Evolutionary conservation across 64 coral and sea anemone genomes (phyloP).

Genomic region (Platygyra sinensis): DNA sequence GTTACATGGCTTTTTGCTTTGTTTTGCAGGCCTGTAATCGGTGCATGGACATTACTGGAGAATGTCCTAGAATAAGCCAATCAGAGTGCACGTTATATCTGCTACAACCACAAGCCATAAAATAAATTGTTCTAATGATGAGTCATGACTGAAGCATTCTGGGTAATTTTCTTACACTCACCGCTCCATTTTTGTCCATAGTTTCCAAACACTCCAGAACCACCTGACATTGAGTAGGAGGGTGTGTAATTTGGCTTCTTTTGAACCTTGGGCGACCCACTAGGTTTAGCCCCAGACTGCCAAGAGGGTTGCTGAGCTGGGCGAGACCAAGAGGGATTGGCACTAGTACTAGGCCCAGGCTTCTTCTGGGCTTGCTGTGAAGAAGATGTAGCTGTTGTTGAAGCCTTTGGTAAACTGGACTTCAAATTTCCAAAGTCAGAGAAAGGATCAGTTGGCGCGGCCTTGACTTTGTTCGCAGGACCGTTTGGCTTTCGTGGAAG

Average conservation of each 20-base stretch:
- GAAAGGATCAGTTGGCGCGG: slow-evolving; percentile 61
- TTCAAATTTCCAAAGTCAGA: slow-evolving; percentile 82
- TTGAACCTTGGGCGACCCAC: slow-evolving; percentile 35
- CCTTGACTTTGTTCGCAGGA: neutral
- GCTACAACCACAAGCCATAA: too few species aligned
- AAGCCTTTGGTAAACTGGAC: slow-evolving; percentile 46
- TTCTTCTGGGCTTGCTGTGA: slow-evolving; percentile 28
- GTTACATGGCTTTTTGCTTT: too few species aligned
- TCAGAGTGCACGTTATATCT: too few species aligned
- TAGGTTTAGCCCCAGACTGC: slow-evolving; percentile 48
- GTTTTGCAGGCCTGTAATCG: too few species aligned
- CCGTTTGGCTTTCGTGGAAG: neutral
- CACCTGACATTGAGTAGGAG: slow-evolving; percentile 32
- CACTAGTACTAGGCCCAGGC: slow-evolving; percentile 14
- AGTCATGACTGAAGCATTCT: neutral
- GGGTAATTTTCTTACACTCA: neutral
- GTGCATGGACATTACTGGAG: too few species aligned
- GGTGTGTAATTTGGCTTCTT: slow-evolving; percentile 80
- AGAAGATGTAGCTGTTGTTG: neutral
- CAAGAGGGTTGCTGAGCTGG: slow-evolving; percentile 56
- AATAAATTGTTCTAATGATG: too few species aligned
- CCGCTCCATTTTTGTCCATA: slow-evolving; percentile 73
- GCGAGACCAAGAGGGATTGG: slow-evolving; percentile 35
- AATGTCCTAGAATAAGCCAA: too few species aligned
- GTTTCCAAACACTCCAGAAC: slow-evolving; percentile 77